Percentiles rank a stretch among this genome's conserved stretches.
These are phyloP conservation scores for Sula dactylatra DNA, from an alignment of 2,113 vertebrate genomes.

Conservation along the genomic window DNA sequence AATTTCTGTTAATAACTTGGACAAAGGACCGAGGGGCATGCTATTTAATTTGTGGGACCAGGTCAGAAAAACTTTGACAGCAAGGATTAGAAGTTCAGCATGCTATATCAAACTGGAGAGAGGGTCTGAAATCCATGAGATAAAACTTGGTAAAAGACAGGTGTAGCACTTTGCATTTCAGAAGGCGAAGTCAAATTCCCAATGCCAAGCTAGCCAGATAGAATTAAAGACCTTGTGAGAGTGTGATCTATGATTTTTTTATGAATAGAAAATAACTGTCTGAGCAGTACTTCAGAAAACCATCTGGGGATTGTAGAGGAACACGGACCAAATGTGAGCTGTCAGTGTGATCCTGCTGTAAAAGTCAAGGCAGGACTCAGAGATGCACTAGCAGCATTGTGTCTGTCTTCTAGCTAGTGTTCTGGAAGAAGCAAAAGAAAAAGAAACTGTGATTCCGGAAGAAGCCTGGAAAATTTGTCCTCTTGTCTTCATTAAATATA, in stretches of 20 bases:
- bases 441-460: neutral
- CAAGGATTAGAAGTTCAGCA: neutral
- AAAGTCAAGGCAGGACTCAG: neutral
- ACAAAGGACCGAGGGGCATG: neutral
- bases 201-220: neutral
- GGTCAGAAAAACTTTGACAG: neutral
- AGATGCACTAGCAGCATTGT: neutral
- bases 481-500: neutral
- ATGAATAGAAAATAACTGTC: neutral
- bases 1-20: neutral
- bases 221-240: neutral
- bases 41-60: neutral
- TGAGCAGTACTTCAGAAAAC: neutral
- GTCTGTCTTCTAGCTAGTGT: neutral
- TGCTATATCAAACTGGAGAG: neutral
- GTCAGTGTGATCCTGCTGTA: neutral
- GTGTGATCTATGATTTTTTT: neutral
- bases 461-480: neutral
- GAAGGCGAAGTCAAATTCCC: neutral
- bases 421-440: neutral
- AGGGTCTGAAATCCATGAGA: neutral
- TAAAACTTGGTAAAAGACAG: neutral
- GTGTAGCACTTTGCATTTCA: neutral
- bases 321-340: neutral
- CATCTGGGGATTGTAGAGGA: neutral